Percentiles rank a stretch among this genome's conserved stretches.
Conservation (phyloP, 2,888 invertebrate species). For the Drosophila mimetica region DNA sequence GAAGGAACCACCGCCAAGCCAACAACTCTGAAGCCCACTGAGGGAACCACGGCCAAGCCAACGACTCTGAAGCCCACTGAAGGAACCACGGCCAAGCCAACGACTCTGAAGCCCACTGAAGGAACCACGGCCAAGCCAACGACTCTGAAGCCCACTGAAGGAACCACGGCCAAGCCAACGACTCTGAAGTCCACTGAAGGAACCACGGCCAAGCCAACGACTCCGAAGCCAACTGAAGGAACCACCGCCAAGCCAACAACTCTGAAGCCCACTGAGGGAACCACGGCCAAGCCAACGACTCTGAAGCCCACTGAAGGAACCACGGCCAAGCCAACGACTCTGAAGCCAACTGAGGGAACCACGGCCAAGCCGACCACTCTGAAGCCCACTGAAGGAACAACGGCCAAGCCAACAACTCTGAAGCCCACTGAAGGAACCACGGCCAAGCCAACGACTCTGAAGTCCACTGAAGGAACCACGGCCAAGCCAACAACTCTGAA, state of each 20-base stretch:
- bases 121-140: not conserved
- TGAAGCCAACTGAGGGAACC: not conserved
- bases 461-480: not conserved
- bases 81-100: not conserved
- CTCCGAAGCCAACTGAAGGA: not conserved
- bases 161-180: not conserved
- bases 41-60: not conserved
- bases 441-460: not conserved
- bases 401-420: conserved; percentile 6
- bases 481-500: not conserved
- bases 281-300: not conserved
- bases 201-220: not conserved
- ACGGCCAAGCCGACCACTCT: not conserved
- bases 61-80: not conserved
- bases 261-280: not conserved
- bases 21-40: not conserved
- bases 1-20: not conserved
- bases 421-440: not conserved
- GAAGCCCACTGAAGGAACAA: conserved; percentile 1
- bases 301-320: not conserved
- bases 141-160: not conserved
- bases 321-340: not conserved
- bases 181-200: not conserved
- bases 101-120: not conserved
- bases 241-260: not conserved